phyloP scores from a whole-genome alignment of 2,797 vertebrate genomes.

The Pelobates cultripes region DNA sequence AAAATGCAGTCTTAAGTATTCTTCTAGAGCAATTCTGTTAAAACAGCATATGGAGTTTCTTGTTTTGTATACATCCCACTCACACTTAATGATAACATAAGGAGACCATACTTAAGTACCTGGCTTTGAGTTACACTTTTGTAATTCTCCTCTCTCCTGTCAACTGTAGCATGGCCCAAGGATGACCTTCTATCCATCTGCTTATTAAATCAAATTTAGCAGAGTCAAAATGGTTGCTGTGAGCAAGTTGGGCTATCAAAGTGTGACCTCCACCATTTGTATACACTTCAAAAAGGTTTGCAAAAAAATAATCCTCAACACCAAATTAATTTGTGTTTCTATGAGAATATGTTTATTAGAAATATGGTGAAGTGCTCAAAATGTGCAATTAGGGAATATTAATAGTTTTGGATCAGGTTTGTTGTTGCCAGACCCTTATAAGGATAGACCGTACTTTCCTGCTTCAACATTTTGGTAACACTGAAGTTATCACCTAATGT shows the following conservation, averaged over 20 bases:
- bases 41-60: no score
- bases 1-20: no score
- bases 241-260: no score
- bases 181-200: slow-evolving; percentile 55
- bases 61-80: no score
- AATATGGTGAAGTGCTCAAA: neutral
- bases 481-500: slow-evolving; percentile 33
- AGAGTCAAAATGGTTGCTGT: neutral
- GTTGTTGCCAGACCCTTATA: no score
- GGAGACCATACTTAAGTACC: slow-evolving; percentile 15
- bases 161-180: slow-evolving; percentile 1
- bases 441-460: slow-evolving; percentile 52
- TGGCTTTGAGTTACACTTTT: slow-evolving; percentile 25
- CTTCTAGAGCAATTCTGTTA: no score
- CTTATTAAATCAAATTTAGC: neutral
- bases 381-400: neutral
- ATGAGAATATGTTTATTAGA: no score
- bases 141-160: slow-evolving; percentile 29
- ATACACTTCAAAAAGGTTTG: no score
- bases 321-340: no score
- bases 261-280: no score
- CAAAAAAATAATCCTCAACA: no score
- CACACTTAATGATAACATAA: no score
- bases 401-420: neutral
- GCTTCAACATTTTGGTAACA: slow-evolving; percentile 45